phyloP scores from a whole-genome alignment of 1,140 invertebrate genomes.

The Arctopsyche grandis region DNA sequence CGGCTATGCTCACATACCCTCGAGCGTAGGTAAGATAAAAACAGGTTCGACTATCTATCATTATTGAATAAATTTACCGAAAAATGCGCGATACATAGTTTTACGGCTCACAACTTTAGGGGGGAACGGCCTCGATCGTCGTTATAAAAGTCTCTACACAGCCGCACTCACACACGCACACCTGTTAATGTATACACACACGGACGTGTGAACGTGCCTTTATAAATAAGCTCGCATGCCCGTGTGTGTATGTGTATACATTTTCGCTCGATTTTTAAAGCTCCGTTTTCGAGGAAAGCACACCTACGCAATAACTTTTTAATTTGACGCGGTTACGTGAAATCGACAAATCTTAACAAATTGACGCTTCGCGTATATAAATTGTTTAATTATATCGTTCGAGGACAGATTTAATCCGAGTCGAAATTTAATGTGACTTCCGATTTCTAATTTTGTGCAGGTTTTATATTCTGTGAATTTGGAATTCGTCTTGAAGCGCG shows the following conservation, averaged over 20 bases:
- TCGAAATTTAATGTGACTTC: too few relatives aligned
- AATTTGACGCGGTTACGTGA: conserved; percentile 17
- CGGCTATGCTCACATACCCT: conserved; percentile 51
- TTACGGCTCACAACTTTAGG: conserved; percentile 48
- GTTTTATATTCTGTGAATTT: too few relatives aligned
- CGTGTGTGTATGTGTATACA: background rate
- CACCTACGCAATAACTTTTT: conserved; percentile 1
- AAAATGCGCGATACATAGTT: conserved; percentile 55
- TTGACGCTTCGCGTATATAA: background rate
- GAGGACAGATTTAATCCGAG: too few relatives aligned
- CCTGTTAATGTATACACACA: background rate
- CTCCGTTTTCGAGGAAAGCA: background rate
- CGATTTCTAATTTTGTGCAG: too few relatives aligned
- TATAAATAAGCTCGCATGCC: background rate
- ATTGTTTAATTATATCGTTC: too few relatives aligned
- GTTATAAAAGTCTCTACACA: conserved; percentile 45
- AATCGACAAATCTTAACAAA: conserved; percentile 29
- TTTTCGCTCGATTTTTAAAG: conserved; percentile 3
- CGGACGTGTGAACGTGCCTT: background rate
- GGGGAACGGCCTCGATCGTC: conserved; percentile 51
- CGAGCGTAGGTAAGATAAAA: conserved; percentile 54
- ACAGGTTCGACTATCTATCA: conserved; percentile 55
- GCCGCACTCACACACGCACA: background rate
- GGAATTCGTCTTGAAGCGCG: too few relatives aligned
- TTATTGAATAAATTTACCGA: conserved; percentile 56